Evolutionary conservation across 1,140 invertebrate species (phyloP).

Genomic region (Campoletis sonorensis): DNA sequence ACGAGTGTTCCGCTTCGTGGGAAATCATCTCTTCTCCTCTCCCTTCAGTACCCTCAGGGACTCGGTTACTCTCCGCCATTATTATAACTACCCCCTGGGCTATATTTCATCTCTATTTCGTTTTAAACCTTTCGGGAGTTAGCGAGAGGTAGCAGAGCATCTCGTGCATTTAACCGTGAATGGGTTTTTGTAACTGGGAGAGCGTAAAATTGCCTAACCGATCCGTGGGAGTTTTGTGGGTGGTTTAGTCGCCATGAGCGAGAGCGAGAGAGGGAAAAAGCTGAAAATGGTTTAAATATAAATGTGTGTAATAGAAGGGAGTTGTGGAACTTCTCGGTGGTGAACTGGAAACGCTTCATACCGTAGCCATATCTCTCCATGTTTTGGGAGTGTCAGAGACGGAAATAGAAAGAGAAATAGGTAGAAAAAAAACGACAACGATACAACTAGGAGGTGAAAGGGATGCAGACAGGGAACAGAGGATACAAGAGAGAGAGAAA

Average conservation of each 20-base stretch:
- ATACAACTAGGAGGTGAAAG: neutral
- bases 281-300: constrained; percentile 5
- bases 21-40: neutral
- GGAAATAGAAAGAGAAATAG: too few relatives aligned
- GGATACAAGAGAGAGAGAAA: too few relatives aligned
- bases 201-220: constrained; percentile 76
- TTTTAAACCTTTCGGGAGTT: constrained; percentile 46
- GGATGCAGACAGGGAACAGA: neutral
- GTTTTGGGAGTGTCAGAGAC: too few relatives aligned
- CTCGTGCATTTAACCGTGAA: constrained; percentile 75
- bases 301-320: neutral
- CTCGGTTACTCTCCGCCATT: constrained; percentile 54
- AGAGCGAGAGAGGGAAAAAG: neutral
- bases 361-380: constrained; percentile 63
- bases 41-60: constrained; percentile 37
- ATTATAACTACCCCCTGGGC: constrained; percentile 10
- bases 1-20: neutral
- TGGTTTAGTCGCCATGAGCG: neutral
- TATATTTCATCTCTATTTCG: constrained; percentile 28
- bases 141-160: constrained; percentile 67
- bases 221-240: constrained; percentile 49
- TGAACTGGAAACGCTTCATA: constrained; percentile 38
- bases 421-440: neutral
- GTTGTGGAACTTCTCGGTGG: neutral
- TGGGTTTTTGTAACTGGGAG: constrained; percentile 75